These are phyloP conservation scores for Polyergus mexicanus DNA, from an alignment of 1,140 invertebrate species.

Conservation along the genomic window DNA sequence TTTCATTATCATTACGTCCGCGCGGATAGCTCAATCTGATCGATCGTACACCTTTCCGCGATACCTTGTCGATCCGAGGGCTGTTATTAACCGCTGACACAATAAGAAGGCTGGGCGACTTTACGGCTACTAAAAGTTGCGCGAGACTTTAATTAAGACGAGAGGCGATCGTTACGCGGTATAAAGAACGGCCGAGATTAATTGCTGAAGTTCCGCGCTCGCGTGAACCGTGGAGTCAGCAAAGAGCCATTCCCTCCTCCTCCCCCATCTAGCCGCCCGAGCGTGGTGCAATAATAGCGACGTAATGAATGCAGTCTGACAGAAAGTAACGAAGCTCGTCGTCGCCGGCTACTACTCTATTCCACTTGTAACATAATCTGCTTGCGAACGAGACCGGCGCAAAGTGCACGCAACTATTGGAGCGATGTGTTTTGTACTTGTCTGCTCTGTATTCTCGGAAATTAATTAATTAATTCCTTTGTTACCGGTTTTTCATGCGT, in stretches of 20 bases:
- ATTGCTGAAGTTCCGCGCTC: constrained; percentile 59
- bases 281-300: constrained; percentile 58
- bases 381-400: constrained; percentile 5
- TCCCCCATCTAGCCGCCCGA: not conserved
- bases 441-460: not conserved
- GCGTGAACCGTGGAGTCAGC: constrained; percentile 15
- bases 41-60: constrained; percentile 22
- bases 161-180: constrained; percentile 54
- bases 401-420: constrained; percentile 1
- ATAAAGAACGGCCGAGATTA: constrained; percentile 59
- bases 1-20: constrained; percentile 51
- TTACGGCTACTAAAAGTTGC: constrained; percentile 51
- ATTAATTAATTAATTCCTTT: constrained; percentile 53
- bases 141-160: constrained; percentile 64
- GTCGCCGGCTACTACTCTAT: constrained; percentile 38
- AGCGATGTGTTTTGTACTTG: not conserved
- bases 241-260: constrained; percentile 6
- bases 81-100: constrained; percentile 57
- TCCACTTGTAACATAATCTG: constrained; percentile 53
- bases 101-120: constrained; percentile 56
- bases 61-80: constrained; percentile 19
- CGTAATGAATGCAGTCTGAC: constrained; percentile 64
- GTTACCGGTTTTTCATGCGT: not conserved
- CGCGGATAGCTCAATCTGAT: constrained; percentile 46
- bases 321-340: constrained; percentile 64